phyloP scores from a whole-genome alignment of 1,140 invertebrate species.

The Drosophila pachea region DNA sequence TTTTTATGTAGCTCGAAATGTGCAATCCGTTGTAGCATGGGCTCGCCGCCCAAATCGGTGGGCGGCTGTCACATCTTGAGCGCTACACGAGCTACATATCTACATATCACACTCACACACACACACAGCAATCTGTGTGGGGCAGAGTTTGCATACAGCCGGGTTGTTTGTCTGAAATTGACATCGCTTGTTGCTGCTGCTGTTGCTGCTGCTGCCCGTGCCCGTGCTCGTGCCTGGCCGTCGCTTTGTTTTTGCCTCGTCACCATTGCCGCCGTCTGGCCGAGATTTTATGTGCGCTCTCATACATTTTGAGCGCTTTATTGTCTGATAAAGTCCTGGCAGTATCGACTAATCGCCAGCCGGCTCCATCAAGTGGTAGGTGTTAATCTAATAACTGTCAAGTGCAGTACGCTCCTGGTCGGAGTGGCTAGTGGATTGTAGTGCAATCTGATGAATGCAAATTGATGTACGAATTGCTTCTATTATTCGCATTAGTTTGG shows the following conservation, averaged over 20 bases:
- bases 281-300: constrained; percentile 66
- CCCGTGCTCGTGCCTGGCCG: too few relatives aligned
- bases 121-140: constrained; percentile 41
- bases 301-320: constrained; percentile 74
- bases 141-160: constrained; percentile 38
- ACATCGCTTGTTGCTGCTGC: constrained; percentile 56
- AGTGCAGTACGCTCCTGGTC: constrained; percentile 62
- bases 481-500: background rate
- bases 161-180: constrained; percentile 74
- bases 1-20: constrained; percentile 62
- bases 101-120: constrained; percentile 13
- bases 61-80: constrained; percentile 56
- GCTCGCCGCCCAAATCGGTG: constrained; percentile 12
- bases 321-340: constrained; percentile 71
- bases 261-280: constrained; percentile 44
- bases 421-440: too few relatives aligned
- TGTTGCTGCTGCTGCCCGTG: too few relatives aligned
- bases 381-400: constrained; percentile 77
- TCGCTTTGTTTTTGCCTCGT: constrained; percentile 59
- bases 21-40: constrained; percentile 11
- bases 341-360: constrained; percentile 36
- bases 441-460: constrained; percentile 29
- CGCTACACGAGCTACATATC: constrained; percentile 38
- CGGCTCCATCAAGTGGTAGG: constrained; percentile 43
- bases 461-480: background rate